phyloP scores from a whole-genome alignment of 2,113 vertebrate genomes.

The Balaenoptera acutorostrata region DNA sequence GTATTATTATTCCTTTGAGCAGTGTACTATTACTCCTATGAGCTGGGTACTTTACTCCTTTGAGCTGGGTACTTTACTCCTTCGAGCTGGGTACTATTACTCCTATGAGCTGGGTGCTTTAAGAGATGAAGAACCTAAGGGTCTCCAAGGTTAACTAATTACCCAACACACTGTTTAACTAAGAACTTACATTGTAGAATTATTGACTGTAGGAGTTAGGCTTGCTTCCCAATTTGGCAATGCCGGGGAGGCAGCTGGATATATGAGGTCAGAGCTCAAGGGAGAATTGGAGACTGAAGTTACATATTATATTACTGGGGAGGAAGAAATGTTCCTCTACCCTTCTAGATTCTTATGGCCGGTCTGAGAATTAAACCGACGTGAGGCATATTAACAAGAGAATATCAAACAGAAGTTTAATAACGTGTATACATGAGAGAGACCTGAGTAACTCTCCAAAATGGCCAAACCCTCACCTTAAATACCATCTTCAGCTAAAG shows the following conservation, averaged over 20 bases:
- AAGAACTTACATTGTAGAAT: background rate
- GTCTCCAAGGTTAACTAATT: background rate
- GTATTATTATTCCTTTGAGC: background rate
- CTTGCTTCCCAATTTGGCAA: background rate
- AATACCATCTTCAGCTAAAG: background rate
- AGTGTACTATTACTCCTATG: background rate
- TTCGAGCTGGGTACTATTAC: background rate
- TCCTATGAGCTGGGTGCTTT: no score
- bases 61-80: background rate
- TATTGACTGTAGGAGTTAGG: background rate
- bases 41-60: background rate
- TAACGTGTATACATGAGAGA: background rate
- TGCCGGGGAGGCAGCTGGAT: background rate
- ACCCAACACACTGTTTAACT: background rate
- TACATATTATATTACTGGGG: background rate
- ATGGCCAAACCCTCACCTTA: background rate
- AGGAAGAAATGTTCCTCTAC: background rate
- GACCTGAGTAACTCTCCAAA: background rate
- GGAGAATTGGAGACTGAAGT: background rate
- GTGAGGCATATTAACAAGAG: background rate
- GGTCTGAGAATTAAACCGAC: background rate
- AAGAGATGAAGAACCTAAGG: background rate
- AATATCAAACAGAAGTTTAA: background rate
- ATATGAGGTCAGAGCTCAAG: background rate
- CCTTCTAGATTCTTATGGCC: background rate